Percentiles rank a stretch among this genome's conserved stretches.
phyloP scores from a whole-genome alignment of 2,888 invertebrate genomes.

The Hemistola chrysoprasaria region DNA sequence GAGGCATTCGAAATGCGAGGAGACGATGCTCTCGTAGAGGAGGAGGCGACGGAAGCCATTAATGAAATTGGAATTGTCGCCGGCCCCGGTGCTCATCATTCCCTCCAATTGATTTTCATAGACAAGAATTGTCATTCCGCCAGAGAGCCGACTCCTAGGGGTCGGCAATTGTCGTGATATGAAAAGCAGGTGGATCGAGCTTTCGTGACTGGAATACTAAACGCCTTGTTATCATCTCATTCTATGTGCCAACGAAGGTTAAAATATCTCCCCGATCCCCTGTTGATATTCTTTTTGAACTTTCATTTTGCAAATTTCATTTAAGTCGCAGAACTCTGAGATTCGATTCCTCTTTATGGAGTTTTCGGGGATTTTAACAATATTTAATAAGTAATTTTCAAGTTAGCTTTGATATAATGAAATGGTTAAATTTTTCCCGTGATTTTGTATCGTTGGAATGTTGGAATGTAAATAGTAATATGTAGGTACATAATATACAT shows the following conservation, averaged over 20 bases:
- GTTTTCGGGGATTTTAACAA: slow-evolving; percentile 13
- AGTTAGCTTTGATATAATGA: not conserved
- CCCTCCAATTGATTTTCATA: slow-evolving; percentile 76
- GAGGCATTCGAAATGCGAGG: slow-evolving; percentile 25
- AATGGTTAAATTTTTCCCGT: too few species aligned
- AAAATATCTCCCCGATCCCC: slow-evolving; percentile 59
- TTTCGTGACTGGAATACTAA: slow-evolving; percentile 71
- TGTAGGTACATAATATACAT: too few species aligned
- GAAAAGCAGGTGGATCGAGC: slow-evolving; percentile 78
- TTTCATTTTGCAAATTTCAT: slow-evolving; percentile 55
- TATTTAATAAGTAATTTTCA: slow-evolving; percentile 9
- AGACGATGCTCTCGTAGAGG: slow-evolving; percentile 38
- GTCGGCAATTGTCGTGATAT: slow-evolving; percentile 78
- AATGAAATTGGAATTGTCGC: slow-evolving; percentile 71
- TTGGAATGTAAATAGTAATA: too few species aligned
- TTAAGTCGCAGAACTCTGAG: slow-evolving; percentile 41
- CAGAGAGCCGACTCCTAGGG: slow-evolving; percentile 65
- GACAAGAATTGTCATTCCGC: slow-evolving; percentile 73
- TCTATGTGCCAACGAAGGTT: slow-evolving; percentile 60
- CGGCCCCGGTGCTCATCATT: slow-evolving; percentile 56
- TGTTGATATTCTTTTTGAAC: slow-evolving; percentile 56
- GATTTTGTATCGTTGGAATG: too few species aligned
- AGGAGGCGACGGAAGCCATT: slow-evolving; percentile 63
- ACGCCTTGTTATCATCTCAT: slow-evolving; percentile 72
- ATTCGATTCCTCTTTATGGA: slow-evolving; percentile 28